Percentiles rank a stretch among this genome's conserved stretches.
Conservation (phyloP, 2,113 vertebrate species). For the Gallinago paraguaiae region DNA sequence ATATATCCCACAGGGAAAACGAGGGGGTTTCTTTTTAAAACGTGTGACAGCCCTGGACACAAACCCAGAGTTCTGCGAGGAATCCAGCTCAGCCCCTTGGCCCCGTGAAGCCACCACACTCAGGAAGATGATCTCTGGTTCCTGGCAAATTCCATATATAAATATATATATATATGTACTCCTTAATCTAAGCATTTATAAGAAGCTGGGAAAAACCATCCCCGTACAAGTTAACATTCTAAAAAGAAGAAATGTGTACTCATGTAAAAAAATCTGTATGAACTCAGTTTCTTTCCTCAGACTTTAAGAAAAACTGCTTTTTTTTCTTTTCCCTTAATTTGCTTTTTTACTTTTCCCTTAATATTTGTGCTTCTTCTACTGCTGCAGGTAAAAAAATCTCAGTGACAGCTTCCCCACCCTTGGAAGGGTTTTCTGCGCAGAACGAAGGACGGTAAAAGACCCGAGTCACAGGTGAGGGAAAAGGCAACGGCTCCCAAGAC, state of each 20-base stretch:
- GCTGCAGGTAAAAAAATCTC: not conserved
- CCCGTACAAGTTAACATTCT: not conserved
- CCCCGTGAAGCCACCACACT: not conserved
- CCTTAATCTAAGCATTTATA: not conserved
- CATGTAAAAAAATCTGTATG: not conserved
- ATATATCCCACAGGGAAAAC: fast-evolving
- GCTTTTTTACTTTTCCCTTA: not conserved
- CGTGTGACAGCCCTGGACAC: not conserved
- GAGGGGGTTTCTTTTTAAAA: not conserved
- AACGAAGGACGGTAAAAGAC: not conserved
- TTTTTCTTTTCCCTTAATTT: no score
- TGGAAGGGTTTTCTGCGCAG: not conserved
- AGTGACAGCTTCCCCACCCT: not conserved
- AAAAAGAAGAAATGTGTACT: not conserved
- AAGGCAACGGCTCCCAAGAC: no score
- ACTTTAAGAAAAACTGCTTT: not conserved
- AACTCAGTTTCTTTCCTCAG: not conserved
- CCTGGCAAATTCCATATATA: not conserved
- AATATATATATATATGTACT: no score
- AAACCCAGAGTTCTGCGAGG: fast-evolving
- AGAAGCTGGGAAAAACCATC: not conserved
- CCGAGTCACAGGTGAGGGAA: no score
- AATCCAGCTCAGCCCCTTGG: not conserved
- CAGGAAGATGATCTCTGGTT: not conserved
- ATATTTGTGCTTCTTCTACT: not conserved